Evolutionary conservation across 1,140 invertebrate genomes (phyloP), one percentile per base, ranked within the genome.

Genomic region (Dicyema japonicum): DNA sequence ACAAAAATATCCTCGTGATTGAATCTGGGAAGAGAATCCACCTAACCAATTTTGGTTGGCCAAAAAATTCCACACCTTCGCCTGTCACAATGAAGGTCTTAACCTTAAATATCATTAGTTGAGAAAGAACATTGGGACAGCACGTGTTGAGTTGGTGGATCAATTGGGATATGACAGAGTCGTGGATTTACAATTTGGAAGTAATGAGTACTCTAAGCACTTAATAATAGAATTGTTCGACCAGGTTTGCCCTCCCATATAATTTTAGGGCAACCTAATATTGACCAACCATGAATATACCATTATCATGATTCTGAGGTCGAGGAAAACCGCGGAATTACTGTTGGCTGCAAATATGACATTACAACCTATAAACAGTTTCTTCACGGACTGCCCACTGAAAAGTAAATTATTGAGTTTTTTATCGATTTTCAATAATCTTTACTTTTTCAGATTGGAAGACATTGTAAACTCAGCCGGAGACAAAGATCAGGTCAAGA

Each of bases 211-310:
- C 14, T 69, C 75, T 1, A 82, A 85, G 51, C 82, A 94, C 54
- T 54, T 99, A 7, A 74, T 94, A 34, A 43, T 97, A 27, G 88
- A 97, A 50, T 44, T 97, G 0, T 94, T 88, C 47, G 82, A 94
- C 56, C 60, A 71, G 29, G 51, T 53, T 34, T 34, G 36, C n/a
- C 24, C 6, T 16, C 5, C 11, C 14, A 3, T 13, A 21, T 14
- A 15, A 4, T 31, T 22, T 22, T 15, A 54, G 43, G 88, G 88
- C 31, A 97, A 97, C 47, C 67, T 97, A 24, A 60, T 94, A 27
- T 54, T 97, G 1, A 82, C 80, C 13, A 85, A 97, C 56, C 55
- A 62, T 47, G 63, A 82, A 32, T 68, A 72, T 53, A 69, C 60
- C 1, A 94, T 90, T 37, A 54, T 94, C 1, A 78, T 85, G 56